phyloP scores from a whole-genome alignment of 2,888 invertebrate species.

The Drosophila mayaguana region DNA sequence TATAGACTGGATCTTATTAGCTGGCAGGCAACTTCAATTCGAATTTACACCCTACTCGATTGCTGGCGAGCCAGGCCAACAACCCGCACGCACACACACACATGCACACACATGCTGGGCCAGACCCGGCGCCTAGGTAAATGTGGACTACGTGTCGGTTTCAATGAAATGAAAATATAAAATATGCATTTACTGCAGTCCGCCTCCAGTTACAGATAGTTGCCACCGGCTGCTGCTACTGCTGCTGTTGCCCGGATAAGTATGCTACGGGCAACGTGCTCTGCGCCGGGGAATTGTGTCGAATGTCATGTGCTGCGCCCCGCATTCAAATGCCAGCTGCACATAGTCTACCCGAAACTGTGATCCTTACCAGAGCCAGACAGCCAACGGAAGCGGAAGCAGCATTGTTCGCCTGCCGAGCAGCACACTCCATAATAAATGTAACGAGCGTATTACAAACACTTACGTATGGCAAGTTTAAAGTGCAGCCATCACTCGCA shows the following conservation, averaged over 20 bases:
- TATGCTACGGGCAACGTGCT: constrained; percentile 70
- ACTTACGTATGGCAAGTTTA: constrained; percentile 72
- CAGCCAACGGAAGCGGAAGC: constrained; percentile 25
- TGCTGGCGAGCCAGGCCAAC: constrained; percentile 35
- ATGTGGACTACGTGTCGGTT: constrained; percentile 68
- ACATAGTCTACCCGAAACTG: constrained; percentile 27
- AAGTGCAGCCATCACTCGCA: constrained; percentile 53
- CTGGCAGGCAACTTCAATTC: constrained; percentile 29
- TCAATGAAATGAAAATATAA: constrained; percentile 80
- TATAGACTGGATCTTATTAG: constrained; percentile 42
- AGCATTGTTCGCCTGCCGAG: constrained; percentile 52
- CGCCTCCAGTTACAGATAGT: constrained; percentile 49
- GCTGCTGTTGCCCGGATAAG: constrained; percentile 55
- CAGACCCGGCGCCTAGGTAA: constrained; percentile 20
- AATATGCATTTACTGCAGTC: constrained; percentile 75
- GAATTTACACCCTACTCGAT: constrained; percentile 36
- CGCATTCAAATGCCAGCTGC: constrained; percentile 66
- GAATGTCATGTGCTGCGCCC: constrained; percentile 54
- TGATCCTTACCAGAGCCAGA: constrained; percentile 30
- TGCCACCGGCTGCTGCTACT: constrained; percentile 37
- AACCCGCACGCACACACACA: constrained; percentile 31
- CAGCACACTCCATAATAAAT: constrained; percentile 73
- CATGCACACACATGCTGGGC: not conserved
- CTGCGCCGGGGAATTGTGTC: constrained; percentile 63
- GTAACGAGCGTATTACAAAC: constrained; percentile 77